These are phyloP conservation scores for Halocynthia roretzi DNA, from an alignment of 23 tunicate genomes.

Conservation along the genomic window DNA sequence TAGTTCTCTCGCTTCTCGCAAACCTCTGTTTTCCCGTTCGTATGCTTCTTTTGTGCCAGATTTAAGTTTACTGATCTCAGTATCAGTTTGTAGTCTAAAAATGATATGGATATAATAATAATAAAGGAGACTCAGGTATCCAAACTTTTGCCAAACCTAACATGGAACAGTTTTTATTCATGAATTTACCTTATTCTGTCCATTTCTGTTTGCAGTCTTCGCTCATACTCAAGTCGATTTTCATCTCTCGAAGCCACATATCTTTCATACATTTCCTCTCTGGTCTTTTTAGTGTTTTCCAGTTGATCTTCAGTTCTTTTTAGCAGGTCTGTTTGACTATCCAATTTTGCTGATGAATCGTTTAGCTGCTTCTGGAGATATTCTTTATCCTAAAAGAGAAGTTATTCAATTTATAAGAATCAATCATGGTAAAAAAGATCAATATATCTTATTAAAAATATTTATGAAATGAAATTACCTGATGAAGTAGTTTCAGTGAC, in stretches of 20 bases:
- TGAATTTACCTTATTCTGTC: conserved; percentile 59
- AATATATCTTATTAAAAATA: background rate
- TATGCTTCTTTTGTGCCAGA: conserved; percentile 62
- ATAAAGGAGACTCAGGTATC: background rate
- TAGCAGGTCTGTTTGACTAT: conserved; percentile 45
- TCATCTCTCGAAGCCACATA: conserved; percentile 84
- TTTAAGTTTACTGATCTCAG: conserved; percentile 61
- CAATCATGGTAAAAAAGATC: background rate
- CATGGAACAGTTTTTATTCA: background rate
- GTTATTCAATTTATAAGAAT: background rate
- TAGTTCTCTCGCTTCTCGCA: conserved; percentile 66
- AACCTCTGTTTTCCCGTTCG: conserved; percentile 75
- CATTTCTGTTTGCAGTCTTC: conserved; percentile 69
- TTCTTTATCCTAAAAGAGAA: conserved; percentile 58
- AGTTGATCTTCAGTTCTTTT: conserved; percentile 60
- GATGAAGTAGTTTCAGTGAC: conserved; percentile 32
- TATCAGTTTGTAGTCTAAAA: conserved; percentile 65
- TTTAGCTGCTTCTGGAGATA: conserved; percentile 61
- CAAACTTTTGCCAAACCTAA: background rate
- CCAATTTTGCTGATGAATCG: conserved; percentile 56
- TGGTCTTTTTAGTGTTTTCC: conserved; percentile 49
- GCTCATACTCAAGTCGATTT: conserved; percentile 57
- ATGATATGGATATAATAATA: background rate
- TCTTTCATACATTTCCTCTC: conserved; percentile 75
- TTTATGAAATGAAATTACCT: conserved; percentile 22